Evolutionary conservation across 2,797 vertebrate species (phyloP).

Genomic region (Miichthys miiuy): DNA sequence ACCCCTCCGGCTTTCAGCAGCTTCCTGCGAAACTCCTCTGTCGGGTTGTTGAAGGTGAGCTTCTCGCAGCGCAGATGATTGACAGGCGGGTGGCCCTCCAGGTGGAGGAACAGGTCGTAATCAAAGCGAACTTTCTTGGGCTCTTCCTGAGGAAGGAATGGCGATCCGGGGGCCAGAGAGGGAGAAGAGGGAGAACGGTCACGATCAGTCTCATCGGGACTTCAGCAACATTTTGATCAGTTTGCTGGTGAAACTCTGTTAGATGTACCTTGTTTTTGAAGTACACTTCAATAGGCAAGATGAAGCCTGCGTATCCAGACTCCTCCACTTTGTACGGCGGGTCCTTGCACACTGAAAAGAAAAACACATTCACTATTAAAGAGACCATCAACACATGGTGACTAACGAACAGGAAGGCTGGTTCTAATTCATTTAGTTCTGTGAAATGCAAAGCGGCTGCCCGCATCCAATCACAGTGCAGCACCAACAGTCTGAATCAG

Average conservation of each 20-base stretch:
- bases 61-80: conserved; percentile 99
- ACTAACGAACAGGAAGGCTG: not conserved
- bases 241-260: not conserved
- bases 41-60: conserved; percentile 99
- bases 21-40: conserved; percentile 96
- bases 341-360: conserved; percentile 95
- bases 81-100: conserved; percentile 98
- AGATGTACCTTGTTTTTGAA: conserved; percentile 97
- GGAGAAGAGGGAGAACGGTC: conserved; percentile 18
- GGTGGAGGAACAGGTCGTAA: conserved; percentile 98
- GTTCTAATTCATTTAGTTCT: not conserved
- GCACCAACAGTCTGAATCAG: not conserved
- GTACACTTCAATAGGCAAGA: conserved; percentile 98
- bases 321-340: conserved; percentile 99
- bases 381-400: conserved; percentile 14
- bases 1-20: conserved; percentile 98
- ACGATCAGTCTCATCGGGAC: not conserved
- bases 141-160: conserved; percentile 89
- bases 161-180: not conserved
- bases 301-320: conserved; percentile 98
- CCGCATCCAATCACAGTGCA: not conserved
- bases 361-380: conserved; percentile 33
- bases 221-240: not conserved
- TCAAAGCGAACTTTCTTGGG: conserved; percentile 99
- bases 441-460: conserved; percentile 9